Evolutionary conservation across 2,888 invertebrate species (phyloP).

Genomic region (Heliconius charithonia): DNA sequence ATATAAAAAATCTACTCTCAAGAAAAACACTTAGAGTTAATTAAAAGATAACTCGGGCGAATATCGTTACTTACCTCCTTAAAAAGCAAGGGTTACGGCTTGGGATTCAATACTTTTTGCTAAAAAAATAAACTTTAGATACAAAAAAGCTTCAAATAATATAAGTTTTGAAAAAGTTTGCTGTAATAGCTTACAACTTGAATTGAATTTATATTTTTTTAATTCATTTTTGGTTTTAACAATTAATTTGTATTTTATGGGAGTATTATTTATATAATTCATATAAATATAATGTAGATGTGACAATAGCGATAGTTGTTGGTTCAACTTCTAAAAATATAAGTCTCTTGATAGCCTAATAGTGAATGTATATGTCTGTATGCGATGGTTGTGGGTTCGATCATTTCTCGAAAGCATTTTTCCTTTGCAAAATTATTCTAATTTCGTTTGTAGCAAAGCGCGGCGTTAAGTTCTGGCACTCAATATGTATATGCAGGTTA

Average conservation of each 20-base stretch:
- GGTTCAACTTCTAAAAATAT: neutral
- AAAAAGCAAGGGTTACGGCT: conserved; percentile 69
- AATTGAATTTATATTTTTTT: neutral
- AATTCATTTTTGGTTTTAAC: too few relatives aligned
- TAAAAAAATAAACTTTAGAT: neutral
- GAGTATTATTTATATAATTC: neutral
- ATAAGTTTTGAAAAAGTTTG: neutral
- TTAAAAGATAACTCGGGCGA: conserved; percentile 74
- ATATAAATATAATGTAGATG: neutral
- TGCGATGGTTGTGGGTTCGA: too few relatives aligned
- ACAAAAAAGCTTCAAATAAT: neutral
- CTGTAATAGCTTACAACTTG: neutral
- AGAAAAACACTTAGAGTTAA: conserved; percentile 66
- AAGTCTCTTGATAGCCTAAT: too few relatives aligned
- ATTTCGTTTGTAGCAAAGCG: too few relatives aligned
- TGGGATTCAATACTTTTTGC: conserved; percentile 67
- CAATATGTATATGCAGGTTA: too few relatives aligned
- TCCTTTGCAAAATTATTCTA: too few relatives aligned
- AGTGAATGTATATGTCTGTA: too few relatives aligned
- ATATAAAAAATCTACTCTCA: conserved; percentile 22
- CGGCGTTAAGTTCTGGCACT: too few relatives aligned
- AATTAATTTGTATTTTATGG: neutral
- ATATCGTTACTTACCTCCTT: conserved; percentile 61
- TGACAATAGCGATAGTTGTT: neutral
- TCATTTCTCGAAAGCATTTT: too few relatives aligned